Base-by-base conservation (phyloP, 2,113 vertebrate genomes). In the Burhinus bistriatus region DNA sequence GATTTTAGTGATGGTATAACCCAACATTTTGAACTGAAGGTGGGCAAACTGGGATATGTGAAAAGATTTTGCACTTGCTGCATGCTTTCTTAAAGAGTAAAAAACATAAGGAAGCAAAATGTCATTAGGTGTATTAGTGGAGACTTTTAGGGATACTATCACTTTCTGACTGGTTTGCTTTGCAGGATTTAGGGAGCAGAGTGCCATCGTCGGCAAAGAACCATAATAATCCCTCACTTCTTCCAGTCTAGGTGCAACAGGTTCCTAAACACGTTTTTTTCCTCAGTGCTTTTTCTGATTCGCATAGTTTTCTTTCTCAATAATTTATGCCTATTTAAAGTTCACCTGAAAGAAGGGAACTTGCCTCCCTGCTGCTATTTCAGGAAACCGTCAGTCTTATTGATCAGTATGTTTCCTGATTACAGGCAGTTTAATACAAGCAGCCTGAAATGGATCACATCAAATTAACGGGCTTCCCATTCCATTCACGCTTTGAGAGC, bases 401-500 rank as follows among this genome's bases (percentile, higher is more conserved):
- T 82, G 80, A 95, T 89, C 66, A 38, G 6, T 65, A 1, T 16
- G 7, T 90, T 94, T 93, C 62, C 66, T 88, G 83, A 85, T 83
- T 91, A 84, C 4, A 4, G 87, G 82, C 70, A 54, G 84, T 79
- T 93, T 90, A 25, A 77, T 87, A 64, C 13, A 71, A 83, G 66
- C 54, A 95, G 83, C 62, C 59, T 83, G 83, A 90, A 90, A 94
- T 15, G 45, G 71, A 83, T 88, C 66, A 49, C 81, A 58, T 83
- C 66, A 87, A 85, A 97, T 95, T 93, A 96, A 72, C 6, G 19
- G 71, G 69, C 78, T 95, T 91, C 78, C 87, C 81, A 77, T 94
- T 92, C 75, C 66, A 66, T 95, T 96, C 78, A 88, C 0, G 0
- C 40, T 68, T 91, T 40, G 62, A 91, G 89, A 96, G 89, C 64